Base-by-base conservation (phyloP, 1,140 invertebrate species). In the Nasonia longicornis region DNA sequence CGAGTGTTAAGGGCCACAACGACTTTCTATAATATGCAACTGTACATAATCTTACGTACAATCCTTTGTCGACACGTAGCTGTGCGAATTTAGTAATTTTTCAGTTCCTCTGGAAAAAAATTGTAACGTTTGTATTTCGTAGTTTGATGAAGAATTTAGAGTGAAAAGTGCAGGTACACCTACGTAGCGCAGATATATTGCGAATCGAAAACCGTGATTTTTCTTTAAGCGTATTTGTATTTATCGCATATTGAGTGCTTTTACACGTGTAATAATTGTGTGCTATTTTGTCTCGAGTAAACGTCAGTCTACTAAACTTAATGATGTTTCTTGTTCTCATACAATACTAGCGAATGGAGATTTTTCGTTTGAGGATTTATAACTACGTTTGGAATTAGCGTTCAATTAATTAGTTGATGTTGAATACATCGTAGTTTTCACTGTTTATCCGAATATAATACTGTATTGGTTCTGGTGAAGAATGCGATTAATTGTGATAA, bases 231-330 rank as follows among this genome's bases (percentile, higher is more conserved):
- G 31, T 29, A 70, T 20, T 70, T 70, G 26, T 70, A 70, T 70
- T 70, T 35, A 38, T 70, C 67, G 45, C 45, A 35, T 70, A 35
- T 70, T 16, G 67, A 16, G 10, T 70, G 67, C 67, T 70, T 70
- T 70, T 35, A 70, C 16, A 16, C 67, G 31, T 70, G 14, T 70
- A 31, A 70, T 70, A 31, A 70, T 70, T 70, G 67, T 35, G 67
- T 70, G 67, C 45, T 48, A 48, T 16, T 48, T 14, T 48, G 14
- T 48, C 45, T 48, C 12, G 2, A 48, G 12, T 3, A 48, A 48
- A 48, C 67, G 26, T 70, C 31, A 31, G 2, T 35, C 12, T 48
- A 14, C 45, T 16, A 14, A 70, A 70, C 29, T 31, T 48, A 2
- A 14, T 14, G 45, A 42, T 42, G 38, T 42, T 42, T 42, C 38